These are phyloP conservation scores for Sphenodon punctatus DNA, from an alignment of 2,797 vertebrate genomes.

Conservation along the genomic window DNA sequence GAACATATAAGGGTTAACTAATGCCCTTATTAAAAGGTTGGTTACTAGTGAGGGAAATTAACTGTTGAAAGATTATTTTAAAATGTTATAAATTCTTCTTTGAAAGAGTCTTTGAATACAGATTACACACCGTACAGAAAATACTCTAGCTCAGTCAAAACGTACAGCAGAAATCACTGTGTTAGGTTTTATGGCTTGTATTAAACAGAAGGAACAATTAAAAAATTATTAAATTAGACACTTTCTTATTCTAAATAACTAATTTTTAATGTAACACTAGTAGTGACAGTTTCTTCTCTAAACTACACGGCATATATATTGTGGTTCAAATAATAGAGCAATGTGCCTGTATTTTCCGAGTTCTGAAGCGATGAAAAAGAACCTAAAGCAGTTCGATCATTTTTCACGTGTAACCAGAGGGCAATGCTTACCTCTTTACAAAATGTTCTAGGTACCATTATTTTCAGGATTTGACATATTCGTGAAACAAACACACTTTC, in stretches of 20 bases:
- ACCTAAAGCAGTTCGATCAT: not conserved
- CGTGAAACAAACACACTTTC: slow-evolving; percentile 87
- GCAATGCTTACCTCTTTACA: slow-evolving; percentile 88
- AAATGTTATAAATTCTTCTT: not conserved
- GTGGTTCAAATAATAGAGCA: not conserved
- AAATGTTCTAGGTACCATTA: slow-evolving; percentile 88
- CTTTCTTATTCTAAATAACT: too few species aligned
- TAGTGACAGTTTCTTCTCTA: not conserved
- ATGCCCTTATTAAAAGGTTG: too few species aligned
- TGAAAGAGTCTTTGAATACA: too few species aligned
- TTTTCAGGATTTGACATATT: slow-evolving; percentile 82
- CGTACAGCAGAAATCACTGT: not conserved
- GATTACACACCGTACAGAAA: too few species aligned
- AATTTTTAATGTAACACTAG: not conserved
- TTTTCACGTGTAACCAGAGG: not conserved
- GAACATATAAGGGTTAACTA: too few species aligned
- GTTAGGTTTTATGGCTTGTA: not conserved
- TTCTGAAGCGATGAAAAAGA: not conserved
- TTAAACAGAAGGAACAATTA: not conserved
- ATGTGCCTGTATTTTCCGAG: not conserved
- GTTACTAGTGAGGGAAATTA: not conserved
- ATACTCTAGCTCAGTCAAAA: too few species aligned
- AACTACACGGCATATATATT: not conserved
- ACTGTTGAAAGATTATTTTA: not conserved
- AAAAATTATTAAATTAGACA: not conserved